Percentiles rank a stretch among this genome's conserved stretches.
These are phyloP conservation scores for Scotopteryx bipunctaria DNA, from an alignment of 2,888 invertebrate genomes.

Conservation along the genomic window DNA sequence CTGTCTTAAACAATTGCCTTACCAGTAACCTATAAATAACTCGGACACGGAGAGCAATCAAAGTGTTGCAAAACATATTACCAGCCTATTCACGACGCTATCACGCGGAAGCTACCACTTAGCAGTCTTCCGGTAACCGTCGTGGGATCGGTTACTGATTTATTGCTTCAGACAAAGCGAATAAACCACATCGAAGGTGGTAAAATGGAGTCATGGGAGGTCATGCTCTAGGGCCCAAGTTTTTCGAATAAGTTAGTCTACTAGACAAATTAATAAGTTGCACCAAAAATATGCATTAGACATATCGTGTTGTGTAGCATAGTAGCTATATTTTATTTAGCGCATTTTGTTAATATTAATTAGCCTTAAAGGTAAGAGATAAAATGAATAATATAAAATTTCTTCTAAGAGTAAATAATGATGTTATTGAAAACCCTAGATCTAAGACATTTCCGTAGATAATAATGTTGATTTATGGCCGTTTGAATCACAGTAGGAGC, in stretches of 20 bases:
- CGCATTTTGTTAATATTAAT: too few relatives aligned
- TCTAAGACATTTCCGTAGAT: too few relatives aligned
- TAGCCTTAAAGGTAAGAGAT: too few relatives aligned
- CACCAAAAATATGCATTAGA: too few relatives aligned
- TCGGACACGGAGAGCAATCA: conserved; percentile 5
- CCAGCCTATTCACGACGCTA: conserved; percentile 33
- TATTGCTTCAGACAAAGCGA: conserved; percentile 10
- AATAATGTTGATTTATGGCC: not conserved
- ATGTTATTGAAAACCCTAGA: too few relatives aligned
- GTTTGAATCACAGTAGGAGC: not conserved
- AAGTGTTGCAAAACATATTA: conserved; percentile 31
- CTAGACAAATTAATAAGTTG: too few relatives aligned
- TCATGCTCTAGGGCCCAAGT: not conserved
- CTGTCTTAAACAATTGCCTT: not conserved
- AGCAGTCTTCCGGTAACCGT: conserved; percentile 48
- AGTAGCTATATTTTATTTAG: too few relatives aligned
- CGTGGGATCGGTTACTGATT: conserved; percentile 41
- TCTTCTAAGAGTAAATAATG: too few relatives aligned
- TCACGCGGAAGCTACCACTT: conserved; percentile 47
- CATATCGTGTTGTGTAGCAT: too few relatives aligned
- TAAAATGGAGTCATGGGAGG: not conserved
- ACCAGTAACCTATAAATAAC: conserved; percentile 9
- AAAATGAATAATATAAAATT: too few relatives aligned
- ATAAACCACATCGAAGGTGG: conserved; percentile 1
- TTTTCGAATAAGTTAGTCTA: not conserved